Conservation (phyloP, 2,888 invertebrate genomes). For the Drosophila flavopinicola region DNA sequence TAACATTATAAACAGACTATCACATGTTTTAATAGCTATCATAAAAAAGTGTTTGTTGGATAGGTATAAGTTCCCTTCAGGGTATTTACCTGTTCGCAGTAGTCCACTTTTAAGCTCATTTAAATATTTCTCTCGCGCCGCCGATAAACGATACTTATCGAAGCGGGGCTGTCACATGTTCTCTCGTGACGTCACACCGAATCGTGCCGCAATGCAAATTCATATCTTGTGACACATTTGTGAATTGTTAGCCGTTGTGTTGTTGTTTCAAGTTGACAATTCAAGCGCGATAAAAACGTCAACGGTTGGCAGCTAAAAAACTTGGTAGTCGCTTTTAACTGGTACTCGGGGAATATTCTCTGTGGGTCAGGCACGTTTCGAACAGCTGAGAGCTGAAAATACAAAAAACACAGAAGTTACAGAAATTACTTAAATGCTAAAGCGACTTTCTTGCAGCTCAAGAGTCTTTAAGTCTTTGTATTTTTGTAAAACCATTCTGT, state of each 20-base stretch:
- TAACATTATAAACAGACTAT: too few relatives aligned
- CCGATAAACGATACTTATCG: constrained; percentile 35
- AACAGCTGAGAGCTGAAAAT: constrained; percentile 12
- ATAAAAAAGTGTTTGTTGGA: too few relatives aligned
- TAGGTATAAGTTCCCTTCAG: background rate
- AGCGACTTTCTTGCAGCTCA: constrained; percentile 20
- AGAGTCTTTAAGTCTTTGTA: constrained; percentile 9
- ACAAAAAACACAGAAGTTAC: background rate
- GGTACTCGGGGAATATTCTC: constrained; percentile 21
- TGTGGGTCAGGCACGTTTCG: constrained; percentile 32
- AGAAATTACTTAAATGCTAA: constrained; percentile 6
- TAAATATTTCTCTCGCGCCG: background rate
- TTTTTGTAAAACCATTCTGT: constrained; percentile 35
- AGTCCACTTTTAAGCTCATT: background rate
- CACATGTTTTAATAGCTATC: too few relatives aligned
- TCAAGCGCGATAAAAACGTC: constrained; percentile 40
- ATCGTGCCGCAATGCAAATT: constrained; percentile 55
- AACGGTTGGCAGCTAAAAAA: too few relatives aligned
- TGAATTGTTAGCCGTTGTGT: constrained; percentile 2
- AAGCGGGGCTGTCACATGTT: constrained; percentile 12
- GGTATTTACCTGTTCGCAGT: background rate
- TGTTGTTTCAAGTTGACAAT: constrained; percentile 3
- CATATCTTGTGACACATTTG: constrained; percentile 33
- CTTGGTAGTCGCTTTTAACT: constrained; percentile 26
- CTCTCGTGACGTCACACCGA: constrained; percentile 39